A percentile compares a stretch with the other conserved stretches of the same genome.
phyloP scores from a whole-genome alignment of 2,888 invertebrate species.

The Spisula subtruncata region DNA sequence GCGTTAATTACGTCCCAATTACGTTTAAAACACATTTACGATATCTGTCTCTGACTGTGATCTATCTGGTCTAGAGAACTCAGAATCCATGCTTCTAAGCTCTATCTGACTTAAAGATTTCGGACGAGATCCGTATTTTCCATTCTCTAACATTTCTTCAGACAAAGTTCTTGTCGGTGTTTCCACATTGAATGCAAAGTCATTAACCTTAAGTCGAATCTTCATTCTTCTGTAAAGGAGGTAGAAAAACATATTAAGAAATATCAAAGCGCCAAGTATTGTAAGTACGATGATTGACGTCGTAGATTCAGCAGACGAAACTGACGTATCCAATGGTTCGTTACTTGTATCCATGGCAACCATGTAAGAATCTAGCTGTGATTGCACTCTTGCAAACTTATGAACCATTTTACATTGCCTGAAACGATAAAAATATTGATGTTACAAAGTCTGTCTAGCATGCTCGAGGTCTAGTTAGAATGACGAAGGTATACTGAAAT shows the following conservation, averaged over 20 bases:
- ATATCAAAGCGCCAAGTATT: constrained; percentile 9
- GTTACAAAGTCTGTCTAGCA: neutral
- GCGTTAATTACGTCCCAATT: neutral
- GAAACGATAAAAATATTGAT: neutral
- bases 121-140: neutral
- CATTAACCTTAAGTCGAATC: neutral
- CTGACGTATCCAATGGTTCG: constrained; percentile 18
- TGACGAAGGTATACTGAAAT: no score
- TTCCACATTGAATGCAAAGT: neutral
- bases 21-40: neutral
- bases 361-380: neutral
- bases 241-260: constrained; percentile 20
- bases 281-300: neutral
- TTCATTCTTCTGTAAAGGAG: constrained; percentile 22
- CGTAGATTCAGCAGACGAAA: constrained; percentile 2
- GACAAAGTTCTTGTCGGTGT: neutral
- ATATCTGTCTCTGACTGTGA: constrained; percentile 5
- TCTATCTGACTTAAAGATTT: neutral
- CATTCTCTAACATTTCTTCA: neutral
- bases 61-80: neutral
- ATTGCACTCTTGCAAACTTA: neutral
- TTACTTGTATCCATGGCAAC: constrained; percentile 15
- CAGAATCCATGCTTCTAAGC: neutral
- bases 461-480: neutral
- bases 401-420: constrained; percentile 17